These are phyloP conservation scores for Microchirus variegatus DNA, from an alignment of 2,797 vertebrate species.

Conservation along the genomic window DNA sequence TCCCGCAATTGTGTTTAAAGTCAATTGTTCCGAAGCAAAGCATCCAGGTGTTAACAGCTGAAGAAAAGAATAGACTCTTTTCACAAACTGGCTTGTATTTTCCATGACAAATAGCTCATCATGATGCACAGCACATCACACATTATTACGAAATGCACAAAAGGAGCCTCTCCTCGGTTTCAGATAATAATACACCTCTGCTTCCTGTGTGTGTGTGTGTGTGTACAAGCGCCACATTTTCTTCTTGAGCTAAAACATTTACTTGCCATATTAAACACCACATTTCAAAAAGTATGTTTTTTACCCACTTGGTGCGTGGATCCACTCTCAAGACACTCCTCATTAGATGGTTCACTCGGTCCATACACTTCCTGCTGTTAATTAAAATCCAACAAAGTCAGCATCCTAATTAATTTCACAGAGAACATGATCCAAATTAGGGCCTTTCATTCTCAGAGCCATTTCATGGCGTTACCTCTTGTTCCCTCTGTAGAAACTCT, in stretches of 20 bases:
- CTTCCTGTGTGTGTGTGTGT: too few relatives aligned
- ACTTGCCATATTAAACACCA: constrained; percentile 2
- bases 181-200: too few relatives aligned
- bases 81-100: too few relatives aligned
- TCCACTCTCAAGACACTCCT: constrained; percentile 20
- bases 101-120: too few relatives aligned
- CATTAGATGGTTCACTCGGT: constrained; percentile 39
- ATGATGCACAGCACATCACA: too few relatives aligned
- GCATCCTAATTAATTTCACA: constrained; percentile 41
- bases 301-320: constrained; percentile 3
- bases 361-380: constrained; percentile 33
- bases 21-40: too few relatives aligned
- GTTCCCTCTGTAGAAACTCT: not conserved
- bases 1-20: too few relatives aligned
- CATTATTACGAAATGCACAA: too few relatives aligned
- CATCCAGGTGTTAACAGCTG: too few relatives aligned
- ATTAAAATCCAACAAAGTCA: constrained; percentile 45
- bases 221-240: too few relatives aligned
- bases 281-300: constrained; percentile 8
- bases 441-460: constrained; percentile 19
- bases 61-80: too few relatives aligned
- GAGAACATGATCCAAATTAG: constrained; percentile 13
- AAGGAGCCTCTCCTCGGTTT: too few relatives aligned
- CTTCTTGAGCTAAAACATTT: constrained; percentile 16
- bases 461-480: not conserved